phyloP scores from a whole-genome alignment of 2,113 vertebrate species.

The Semnornis frantzii region DNA sequence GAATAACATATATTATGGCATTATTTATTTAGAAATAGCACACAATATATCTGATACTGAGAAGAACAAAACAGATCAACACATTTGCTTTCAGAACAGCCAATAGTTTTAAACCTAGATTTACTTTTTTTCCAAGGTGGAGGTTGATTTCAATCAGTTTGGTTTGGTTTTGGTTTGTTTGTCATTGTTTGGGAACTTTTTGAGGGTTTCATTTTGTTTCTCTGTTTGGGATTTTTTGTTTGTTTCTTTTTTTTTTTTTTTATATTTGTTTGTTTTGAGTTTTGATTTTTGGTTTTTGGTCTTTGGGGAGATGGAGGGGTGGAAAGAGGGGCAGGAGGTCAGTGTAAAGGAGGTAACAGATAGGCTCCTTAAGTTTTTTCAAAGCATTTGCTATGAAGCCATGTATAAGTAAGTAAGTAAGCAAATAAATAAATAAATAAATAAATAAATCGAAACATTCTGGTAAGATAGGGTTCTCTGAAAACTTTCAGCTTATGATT shows the following conservation, averaged over 20 bases:
- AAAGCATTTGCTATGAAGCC: background rate
- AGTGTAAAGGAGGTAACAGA: rapidly evolving
- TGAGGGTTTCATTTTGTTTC: too few relatives aligned
- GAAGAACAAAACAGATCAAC: conserved; percentile 41
- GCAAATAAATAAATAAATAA: conserved; percentile 1
- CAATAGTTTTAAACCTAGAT: background rate
- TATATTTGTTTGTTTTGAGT: too few relatives aligned
- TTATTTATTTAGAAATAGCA: conserved; percentile 56
- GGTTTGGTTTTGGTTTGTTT: background rate
- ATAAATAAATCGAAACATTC: background rate
- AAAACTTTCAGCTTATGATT: background rate
- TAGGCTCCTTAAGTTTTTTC: background rate
- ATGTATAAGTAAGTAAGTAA: too few relatives aligned
- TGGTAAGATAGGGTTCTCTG: background rate
- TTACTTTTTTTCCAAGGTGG: background rate
- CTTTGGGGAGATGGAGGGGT: too few relatives aligned
- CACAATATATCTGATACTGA: background rate
- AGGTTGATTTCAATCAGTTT: background rate
- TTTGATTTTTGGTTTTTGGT: background rate
- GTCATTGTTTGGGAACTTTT: background rate
- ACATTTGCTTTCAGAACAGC: conserved; percentile 28
- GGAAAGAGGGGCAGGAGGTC: too few relatives aligned
- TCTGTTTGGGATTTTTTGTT: background rate
- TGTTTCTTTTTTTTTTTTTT: background rate
- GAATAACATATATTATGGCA: conserved; percentile 51